Conservation (phyloP, 2,113 vertebrate genomes). For the Carollia perspicillata region DNA sequence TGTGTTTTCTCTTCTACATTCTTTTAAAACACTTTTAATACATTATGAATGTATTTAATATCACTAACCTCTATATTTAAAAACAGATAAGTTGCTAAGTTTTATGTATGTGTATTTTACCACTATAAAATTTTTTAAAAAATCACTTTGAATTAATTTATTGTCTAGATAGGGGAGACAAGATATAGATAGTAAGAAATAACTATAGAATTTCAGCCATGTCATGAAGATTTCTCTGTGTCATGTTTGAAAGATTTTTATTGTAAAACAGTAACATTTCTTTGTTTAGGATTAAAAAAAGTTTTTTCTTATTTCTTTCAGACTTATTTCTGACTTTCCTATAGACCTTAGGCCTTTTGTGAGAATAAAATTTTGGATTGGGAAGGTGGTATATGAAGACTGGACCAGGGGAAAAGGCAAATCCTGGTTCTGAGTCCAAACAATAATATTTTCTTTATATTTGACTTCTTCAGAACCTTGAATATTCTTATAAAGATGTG, state of each 20-base stretch:
- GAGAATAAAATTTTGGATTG: background rate
- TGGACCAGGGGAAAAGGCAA: background rate
- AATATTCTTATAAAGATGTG: background rate
- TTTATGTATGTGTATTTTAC: background rate
- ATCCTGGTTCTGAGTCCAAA: background rate
- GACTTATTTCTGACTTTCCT: background rate
- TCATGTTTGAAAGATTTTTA: background rate
- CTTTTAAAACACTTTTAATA: background rate
- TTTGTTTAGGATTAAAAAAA: background rate
- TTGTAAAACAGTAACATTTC: background rate
- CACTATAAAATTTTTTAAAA: background rate
- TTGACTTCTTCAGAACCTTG: background rate
- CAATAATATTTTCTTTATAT: background rate
- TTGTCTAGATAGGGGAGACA: background rate
- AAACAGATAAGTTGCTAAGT: background rate
- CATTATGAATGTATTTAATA: background rate
- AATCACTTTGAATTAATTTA: background rate
- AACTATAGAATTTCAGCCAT: background rate
- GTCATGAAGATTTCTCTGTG: background rate
- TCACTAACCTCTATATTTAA: background rate
- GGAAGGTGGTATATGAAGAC: background rate
- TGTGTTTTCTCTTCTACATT: background rate
- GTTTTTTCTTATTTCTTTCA: background rate
- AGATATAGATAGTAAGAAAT: background rate
- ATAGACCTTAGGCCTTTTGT: background rate